These are phyloP conservation scores for Cenopis cana DNA, from an alignment of 2,888 invertebrate species.

Conservation along the genomic window DNA sequence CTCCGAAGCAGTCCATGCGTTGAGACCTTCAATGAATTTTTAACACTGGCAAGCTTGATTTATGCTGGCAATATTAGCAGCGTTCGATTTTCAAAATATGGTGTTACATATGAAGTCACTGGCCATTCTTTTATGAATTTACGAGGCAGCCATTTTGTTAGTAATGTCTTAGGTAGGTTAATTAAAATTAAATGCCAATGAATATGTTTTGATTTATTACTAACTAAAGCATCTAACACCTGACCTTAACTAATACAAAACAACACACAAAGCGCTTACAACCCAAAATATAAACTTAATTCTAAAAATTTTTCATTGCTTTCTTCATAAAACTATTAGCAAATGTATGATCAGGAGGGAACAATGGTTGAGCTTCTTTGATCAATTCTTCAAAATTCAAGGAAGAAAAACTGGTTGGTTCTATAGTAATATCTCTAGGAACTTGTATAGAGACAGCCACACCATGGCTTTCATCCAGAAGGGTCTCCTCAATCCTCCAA, in stretches of 20 bases:
- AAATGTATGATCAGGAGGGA: conserved; percentile 82
- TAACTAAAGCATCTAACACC: conserved; percentile 9
- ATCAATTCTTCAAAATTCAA: conserved; percentile 87
- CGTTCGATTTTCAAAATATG: conserved; percentile 7
- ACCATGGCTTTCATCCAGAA: conserved; percentile 90
- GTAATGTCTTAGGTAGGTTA: conserved; percentile 9
- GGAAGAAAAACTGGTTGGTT: conserved; percentile 74
- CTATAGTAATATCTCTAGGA: conserved; percentile 55
- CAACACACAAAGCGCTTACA: conserved; percentile 37
- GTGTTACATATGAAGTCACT: neutral
- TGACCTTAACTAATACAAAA: neutral
- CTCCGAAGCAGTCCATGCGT: conserved; percentile 96
- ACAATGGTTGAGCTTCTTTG: conserved; percentile 73
- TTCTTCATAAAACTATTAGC: conserved; percentile 85
- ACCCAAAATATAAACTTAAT: conserved; percentile 22
- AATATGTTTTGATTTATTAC: conserved; percentile 16
- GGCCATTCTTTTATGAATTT: conserved; percentile 12
- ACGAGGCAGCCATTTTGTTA: conserved; percentile 22
- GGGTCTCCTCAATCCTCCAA: conserved; percentile 94
- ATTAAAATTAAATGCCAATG: conserved; percentile 29
- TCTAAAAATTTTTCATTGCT: conserved; percentile 67
- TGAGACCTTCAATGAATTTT: conserved; percentile 87
- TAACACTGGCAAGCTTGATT: conserved; percentile 52
- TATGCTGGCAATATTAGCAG: neutral
- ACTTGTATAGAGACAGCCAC: conserved; percentile 89